Conservation (phyloP, 1,140 invertebrate species). For the Belonocnema kinseyi region DNA sequence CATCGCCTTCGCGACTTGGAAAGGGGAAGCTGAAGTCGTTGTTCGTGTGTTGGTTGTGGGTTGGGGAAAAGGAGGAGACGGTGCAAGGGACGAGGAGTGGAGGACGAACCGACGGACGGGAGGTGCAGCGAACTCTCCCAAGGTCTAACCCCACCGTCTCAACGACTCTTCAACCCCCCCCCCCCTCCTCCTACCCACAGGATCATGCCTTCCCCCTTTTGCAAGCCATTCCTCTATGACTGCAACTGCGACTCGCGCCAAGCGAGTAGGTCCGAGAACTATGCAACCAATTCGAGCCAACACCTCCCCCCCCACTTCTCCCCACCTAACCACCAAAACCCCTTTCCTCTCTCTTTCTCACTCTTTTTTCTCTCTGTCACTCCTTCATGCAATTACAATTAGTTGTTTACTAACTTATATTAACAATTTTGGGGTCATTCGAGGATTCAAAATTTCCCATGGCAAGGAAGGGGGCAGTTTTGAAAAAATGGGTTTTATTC, state of each 20-base stretch:
- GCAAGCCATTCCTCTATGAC: constrained; percentile 43
- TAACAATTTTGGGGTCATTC: neutral
- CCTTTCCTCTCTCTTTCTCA: constrained; percentile 40
- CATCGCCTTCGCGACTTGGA: constrained; percentile 64
- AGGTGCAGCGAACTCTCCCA: constrained; percentile 76
- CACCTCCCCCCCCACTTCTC: constrained; percentile 1
- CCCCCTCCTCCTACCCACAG: constrained; percentile 32
- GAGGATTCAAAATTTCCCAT: neutral
- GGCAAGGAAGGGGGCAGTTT: no score
- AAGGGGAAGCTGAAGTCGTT: constrained; percentile 70
- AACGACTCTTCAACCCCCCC: constrained; percentile 41
- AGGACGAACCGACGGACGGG: constrained; percentile 66
- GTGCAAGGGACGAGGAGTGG: constrained; percentile 45
- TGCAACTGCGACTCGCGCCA: constrained; percentile 56
- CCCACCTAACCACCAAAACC: neutral
- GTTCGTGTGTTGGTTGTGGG: constrained; percentile 33
- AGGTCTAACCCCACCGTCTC: constrained; percentile 55
- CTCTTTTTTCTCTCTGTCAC: neutral
- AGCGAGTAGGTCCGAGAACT: constrained; percentile 14
- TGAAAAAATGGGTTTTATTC: no score
- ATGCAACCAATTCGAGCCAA: constrained; percentile 42
- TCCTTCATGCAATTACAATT: constrained; percentile 1
- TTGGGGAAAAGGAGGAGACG: constrained; percentile 29
- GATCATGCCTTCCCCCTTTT: neutral
- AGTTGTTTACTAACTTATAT: constrained; percentile 25